Evolutionary conservation across 2,888 invertebrate species (phyloP).

Genomic region (Hypolimnas misippus): DNA sequence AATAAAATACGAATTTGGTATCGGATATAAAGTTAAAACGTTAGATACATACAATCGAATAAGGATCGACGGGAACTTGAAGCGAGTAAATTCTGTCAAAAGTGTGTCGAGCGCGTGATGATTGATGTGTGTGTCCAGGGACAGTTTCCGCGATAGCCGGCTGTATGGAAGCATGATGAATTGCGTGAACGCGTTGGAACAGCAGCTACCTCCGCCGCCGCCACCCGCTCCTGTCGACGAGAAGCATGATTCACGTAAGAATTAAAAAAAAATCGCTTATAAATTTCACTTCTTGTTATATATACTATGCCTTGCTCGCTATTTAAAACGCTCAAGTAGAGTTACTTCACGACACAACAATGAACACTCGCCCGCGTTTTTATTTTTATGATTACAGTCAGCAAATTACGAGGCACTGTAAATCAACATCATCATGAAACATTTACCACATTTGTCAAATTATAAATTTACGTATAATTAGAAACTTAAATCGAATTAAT

Average conservation of each 20-base stretch:
- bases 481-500: not conserved
- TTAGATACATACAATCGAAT: not conserved
- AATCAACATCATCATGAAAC: conserved; percentile 16
- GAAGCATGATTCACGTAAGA: conserved; percentile 80
- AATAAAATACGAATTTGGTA: too few relatives aligned
- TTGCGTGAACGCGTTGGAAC: conserved; percentile 96
- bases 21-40: too few relatives aligned
- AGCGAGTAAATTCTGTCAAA: not conserved
- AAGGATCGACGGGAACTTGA: not conserved
- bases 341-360: conserved; percentile 17
- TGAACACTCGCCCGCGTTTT: conserved; percentile 22
- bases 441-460: not conserved
- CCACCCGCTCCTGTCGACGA: conserved; percentile 79
- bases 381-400: conserved; percentile 19
- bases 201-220: conserved; percentile 90
- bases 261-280: conserved; percentile 35
- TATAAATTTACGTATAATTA: not conserved
- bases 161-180: conserved; percentile 98
- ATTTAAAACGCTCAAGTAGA: conserved; percentile 15
- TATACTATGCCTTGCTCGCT: conserved; percentile 7
- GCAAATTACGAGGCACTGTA: conserved; percentile 16
- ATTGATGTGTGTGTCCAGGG: conserved; percentile 80
- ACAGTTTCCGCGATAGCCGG: conserved; percentile 95
- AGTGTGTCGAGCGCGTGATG: conserved; percentile 30
- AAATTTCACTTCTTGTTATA: conserved; percentile 18